Evolutionary conservation across 2,113 vertebrate genomes (phyloP), one percentile per base, ranked within the genome.

Genomic region (Anoplopoma fimbria): DNA sequence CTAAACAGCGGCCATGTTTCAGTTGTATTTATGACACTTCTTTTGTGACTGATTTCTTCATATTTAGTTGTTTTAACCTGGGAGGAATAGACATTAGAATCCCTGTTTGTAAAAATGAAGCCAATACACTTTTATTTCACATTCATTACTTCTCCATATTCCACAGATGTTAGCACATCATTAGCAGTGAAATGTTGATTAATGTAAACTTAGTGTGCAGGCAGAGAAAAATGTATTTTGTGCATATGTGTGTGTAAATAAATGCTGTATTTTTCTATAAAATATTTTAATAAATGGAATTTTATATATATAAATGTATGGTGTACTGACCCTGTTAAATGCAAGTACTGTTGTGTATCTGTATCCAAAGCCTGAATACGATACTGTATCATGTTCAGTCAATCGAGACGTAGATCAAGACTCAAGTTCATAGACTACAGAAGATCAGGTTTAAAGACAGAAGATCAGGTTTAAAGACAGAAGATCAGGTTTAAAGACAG

Each of bases 201-300:
- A 15, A 31, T 65, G 29, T 29, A 51, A 45, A 73, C 8, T 68
- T 45, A 27, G 29, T 71, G n/a, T 83, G 19, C 45, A 47, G 36
- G 21, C 4, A 17, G n/a, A 51, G 15, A 9, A 58, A 25, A 72
- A 25, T 12, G 27, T 69, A 14, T 64, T 73, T 69, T 85, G 71
- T 88, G 72, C 31, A 27, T 15, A 42, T 13, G 47, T 9, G 21
- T 81, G 53, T 77, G 78, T 79, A 84, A 76, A 74, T 67, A 61
- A 51, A 49, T 74, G 19, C 21, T 88, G 85, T 92, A 90, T 90
- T 89, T 92, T 93, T 90, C 7, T 87, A 88, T 71, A 13, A 86
- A 76, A 60, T 85, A 74, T 86, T 90, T 86, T 73, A 80, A 79
- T 87, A 89, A 91, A 87, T 65, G 15, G 17, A 38, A 10, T 83